Evolutionary conservation across 2,113 vertebrate species (phyloP).

Genomic region (Macquaria ambigua): DNA sequence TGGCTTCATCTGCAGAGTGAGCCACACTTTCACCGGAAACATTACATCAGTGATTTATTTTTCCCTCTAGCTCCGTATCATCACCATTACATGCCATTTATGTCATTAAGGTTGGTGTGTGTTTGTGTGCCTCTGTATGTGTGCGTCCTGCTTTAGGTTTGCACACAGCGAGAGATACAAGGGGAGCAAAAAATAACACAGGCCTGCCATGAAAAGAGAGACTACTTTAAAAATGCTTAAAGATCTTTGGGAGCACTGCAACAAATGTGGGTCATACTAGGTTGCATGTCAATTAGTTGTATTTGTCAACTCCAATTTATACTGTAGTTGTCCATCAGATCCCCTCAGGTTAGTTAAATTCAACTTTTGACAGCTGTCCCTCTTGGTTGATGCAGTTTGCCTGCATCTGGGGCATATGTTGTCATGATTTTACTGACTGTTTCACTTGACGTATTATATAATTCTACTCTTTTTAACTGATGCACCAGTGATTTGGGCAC

Average conservation of each 20-base stretch:
- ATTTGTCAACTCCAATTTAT: slow-evolving; percentile 29
- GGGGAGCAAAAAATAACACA: background rate
- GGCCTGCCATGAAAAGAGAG: background rate
- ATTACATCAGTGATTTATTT: slow-evolving; percentile 80
- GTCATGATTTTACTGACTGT: slow-evolving; percentile 23
- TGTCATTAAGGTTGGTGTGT: slow-evolving; percentile 69
- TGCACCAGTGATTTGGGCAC: background rate
- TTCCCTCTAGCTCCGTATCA: slow-evolving; percentile 68
- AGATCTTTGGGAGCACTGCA: background rate
- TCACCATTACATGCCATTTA: slow-evolving; percentile 76
- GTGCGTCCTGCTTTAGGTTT: slow-evolving; percentile 25
- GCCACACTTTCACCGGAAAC: slow-evolving; percentile 47
- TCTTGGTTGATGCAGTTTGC: slow-evolving; percentile 7
- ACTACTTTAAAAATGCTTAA: background rate
- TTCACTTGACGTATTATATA: slow-evolving; percentile 37
- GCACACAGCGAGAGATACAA: background rate
- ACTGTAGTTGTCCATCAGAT: background rate
- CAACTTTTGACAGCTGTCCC: slow-evolving; percentile 21
- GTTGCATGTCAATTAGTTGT: slow-evolving; percentile 38
- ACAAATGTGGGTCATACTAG: background rate
- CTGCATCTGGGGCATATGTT: slow-evolving; percentile 18
- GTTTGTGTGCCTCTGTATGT: slow-evolving; percentile 19
- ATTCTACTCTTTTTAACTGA: background rate
- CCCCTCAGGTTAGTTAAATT: slow-evolving; percentile 14
- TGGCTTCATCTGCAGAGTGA: slow-evolving; percentile 41